Evolutionary conservation across 2,113 vertebrate species (phyloP), one percentile per base, ranked within the genome.

Genomic region (Podiceps cristatus): DNA sequence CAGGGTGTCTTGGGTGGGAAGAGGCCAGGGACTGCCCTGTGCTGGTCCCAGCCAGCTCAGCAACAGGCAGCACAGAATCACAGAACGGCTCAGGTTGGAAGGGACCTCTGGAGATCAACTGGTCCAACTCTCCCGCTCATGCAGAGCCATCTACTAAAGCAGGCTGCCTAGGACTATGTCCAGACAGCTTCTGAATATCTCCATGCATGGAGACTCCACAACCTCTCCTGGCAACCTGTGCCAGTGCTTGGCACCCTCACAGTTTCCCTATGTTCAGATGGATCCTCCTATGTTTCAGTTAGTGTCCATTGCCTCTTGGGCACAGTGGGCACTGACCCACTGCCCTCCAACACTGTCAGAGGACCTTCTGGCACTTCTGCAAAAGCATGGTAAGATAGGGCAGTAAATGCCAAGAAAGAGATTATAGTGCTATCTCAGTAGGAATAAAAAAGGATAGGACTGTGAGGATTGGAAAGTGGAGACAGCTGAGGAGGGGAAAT

Each of bases 291-390:
- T 16, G 27, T 66, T 81, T 58, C 62, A 69, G 45, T 33, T 10
- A 42, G 37, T 6, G 18, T 16, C 33, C 33, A 11, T 0, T 42
- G 59, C 28, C 86, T 69, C 35, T 49, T 0, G 1, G 20, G 29
- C 50, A 49, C 37, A 58, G 20, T 15, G 29, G 55, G 25, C 44
- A 64, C 47, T 42, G 45, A 66, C 20, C 33, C 33, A 42, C 35
- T 52, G 45, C 35, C 52, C 13, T n/a, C 55, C 50, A 64, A 31
- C 25, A 15, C 19, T 11, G 22, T 3, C 62, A 75, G 42, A 88
- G 29, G 22, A 71, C 33, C 7, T 74, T 19, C 27, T 79, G 56
- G 18, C 56, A 86, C 62, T 55, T 88, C 40, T 76, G 42, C 37
- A 63, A 74, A 47, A 50, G 10, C 42, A 33, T 9, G 8, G 50